Evolutionary conservation across 1,140 invertebrate species (phyloP).

Genomic region (Leptinotarsa texana): DNA sequence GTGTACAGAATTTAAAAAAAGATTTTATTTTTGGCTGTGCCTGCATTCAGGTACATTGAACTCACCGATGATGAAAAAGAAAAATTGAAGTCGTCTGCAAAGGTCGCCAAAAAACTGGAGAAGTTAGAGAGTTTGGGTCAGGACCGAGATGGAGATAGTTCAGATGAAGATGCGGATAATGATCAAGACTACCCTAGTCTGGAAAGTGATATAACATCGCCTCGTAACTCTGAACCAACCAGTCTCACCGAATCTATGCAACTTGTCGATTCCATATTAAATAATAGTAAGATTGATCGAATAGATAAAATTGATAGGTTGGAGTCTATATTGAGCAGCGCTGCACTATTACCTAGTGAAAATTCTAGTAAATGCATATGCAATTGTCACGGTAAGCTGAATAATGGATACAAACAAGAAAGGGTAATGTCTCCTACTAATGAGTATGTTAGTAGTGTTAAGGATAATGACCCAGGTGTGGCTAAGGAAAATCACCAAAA

Average conservation of each 20-base stretch:
- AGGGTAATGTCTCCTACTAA: constrained; percentile 56
- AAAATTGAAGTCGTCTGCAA: constrained; percentile 87
- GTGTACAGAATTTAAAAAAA: not conserved
- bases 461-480: constrained; percentile 26
- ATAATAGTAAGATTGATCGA: constrained; percentile 80
- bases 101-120: constrained; percentile 91
- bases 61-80: constrained; percentile 92
- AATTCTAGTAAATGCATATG: constrained; percentile 44
- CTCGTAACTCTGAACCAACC: constrained; percentile 77
- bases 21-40: not conserved
- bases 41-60: constrained; percentile 74
- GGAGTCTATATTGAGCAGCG: constrained; percentile 81
- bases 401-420: constrained; percentile 55
- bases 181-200: constrained; percentile 77
- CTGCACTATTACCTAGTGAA: constrained; percentile 64
- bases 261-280: constrained; percentile 82
- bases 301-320: constrained; percentile 85
- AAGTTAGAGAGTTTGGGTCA: constrained; percentile 79
- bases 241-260: constrained; percentile 90
- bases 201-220: constrained; percentile 69
- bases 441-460: constrained; percentile 36
- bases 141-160: constrained; percentile 58
- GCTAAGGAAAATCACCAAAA: constrained; percentile 50
- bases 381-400: constrained; percentile 50
- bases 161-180: constrained; percentile 61